phyloP scores from a whole-genome alignment of 2,888 invertebrate genomes.

The Gandaritis pyraliata region DNA sequence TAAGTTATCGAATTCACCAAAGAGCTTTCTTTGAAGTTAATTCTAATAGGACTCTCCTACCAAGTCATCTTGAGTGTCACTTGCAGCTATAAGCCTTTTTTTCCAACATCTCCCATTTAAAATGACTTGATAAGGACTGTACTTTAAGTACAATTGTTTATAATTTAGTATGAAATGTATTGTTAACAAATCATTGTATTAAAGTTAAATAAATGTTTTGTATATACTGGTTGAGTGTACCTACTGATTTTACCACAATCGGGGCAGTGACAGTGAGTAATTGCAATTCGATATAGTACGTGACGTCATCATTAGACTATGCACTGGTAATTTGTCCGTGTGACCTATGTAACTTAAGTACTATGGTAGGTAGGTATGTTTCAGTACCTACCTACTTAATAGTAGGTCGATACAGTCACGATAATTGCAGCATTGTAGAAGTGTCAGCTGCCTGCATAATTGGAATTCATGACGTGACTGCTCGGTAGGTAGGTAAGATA shows the following conservation, averaged over 20 bases:
- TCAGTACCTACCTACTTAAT: too few relatives aligned
- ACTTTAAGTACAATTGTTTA: conserved; percentile 21
- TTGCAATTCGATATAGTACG: conserved; percentile 30
- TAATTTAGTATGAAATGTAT: conserved; percentile 5
- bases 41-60: not conserved
- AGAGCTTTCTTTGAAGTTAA: conserved; percentile 12
- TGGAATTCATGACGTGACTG: too few relatives aligned
- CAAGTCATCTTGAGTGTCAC: conserved; percentile 2
- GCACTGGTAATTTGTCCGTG: not conserved
- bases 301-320: conserved; percentile 22
- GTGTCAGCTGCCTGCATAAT: too few relatives aligned
- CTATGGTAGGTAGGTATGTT: conserved; percentile 7
- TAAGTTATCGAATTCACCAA: conserved; percentile 33
- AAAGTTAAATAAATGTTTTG: conserved; percentile 26
- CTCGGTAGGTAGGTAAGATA: too few relatives aligned
- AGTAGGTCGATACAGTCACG: too few relatives aligned
- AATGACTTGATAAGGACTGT: not conserved
- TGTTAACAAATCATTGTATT: conserved; percentile 13
- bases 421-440: too few relatives aligned
- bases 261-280: conserved; percentile 30
- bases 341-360: not conserved
- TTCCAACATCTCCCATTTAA: not conserved
- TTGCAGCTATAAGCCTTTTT: not conserved
- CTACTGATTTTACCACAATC: conserved; percentile 55
- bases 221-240: conserved; percentile 42